These are phyloP conservation scores for Bombyx mori DNA, from an alignment of 1,140 invertebrate species.

Conservation along the genomic window DNA sequence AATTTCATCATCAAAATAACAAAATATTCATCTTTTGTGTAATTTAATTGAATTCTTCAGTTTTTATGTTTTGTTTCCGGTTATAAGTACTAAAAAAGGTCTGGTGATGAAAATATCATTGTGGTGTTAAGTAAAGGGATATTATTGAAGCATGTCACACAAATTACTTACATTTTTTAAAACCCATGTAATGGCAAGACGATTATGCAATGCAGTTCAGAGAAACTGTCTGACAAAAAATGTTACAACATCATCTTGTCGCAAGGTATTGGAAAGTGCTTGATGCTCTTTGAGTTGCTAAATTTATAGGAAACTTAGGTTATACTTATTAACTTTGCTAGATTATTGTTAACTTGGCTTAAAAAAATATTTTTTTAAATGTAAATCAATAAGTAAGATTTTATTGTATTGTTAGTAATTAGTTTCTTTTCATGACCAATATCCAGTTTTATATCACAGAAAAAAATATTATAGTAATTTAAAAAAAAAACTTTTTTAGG, in stretches of 20 bases:
- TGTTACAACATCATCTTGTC: constrained; percentile 53
- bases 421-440: not conserved
- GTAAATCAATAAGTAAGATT: not conserved
- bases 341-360: not conserved
- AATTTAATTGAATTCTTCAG: no score
- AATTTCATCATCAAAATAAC: constrained; percentile 39
- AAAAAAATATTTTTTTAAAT: not conserved
- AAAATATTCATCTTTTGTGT: not conserved
- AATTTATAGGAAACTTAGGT: constrained; percentile 1
- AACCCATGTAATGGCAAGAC: constrained; percentile 27
- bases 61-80: constrained; percentile 42
- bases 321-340: not conserved
- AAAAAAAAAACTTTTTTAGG: constrained; percentile 23
- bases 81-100: constrained; percentile 25
- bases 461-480: not conserved
- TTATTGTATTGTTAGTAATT: not conserved
- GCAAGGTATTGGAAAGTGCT: constrained; percentile 46
- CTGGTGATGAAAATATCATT: constrained; percentile 57
- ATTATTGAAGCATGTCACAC: constrained; percentile 42
- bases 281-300: constrained; percentile 9
- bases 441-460: not conserved
- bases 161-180: constrained; percentile 39
- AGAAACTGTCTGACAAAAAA: constrained; percentile 41
- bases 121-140: constrained; percentile 24
- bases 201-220: constrained; percentile 32